Base-by-base conservation (phyloP, 2,113 vertebrate species). In the Cricetomys ansorgei region DNA sequence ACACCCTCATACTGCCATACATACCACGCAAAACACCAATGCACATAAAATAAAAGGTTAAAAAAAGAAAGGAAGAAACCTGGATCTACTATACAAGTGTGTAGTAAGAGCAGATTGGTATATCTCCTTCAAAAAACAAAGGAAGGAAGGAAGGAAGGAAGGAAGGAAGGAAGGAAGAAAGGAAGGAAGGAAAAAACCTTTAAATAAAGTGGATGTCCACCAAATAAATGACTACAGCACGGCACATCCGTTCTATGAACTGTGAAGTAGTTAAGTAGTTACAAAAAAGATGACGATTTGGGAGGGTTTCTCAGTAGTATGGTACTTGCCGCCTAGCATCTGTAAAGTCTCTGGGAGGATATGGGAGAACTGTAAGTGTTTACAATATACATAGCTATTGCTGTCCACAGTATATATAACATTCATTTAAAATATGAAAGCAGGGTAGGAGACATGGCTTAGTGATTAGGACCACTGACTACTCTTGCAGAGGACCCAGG, bases 121-220 rank as follows among this genome's bases (percentile, higher is more conserved):
- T 92, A 40, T 62, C 27, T 34, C 75, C 57, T 64, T n/a, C 31
- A 12, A 40, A 87, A 92, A 93, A n/a, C n/a, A 81, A 69, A 88
- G 5, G 2, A 19, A 21, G 57, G 57, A 17, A 19, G 57, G 57
- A 21, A 21, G n/a, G 73, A 69, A 88, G 5, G 2, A 19, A 21
- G 57, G 57, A 17, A 19, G 57, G 57, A 21, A 21, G 5, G 2
- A 19, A 21, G 57, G 57, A 17, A 19, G 57, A 81, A 69, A 88
- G 5, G 2, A 19, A 21, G 57, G 57, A 17, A 19, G 57, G 57
- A 21, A 21, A 59, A 5, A 59, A 16, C 19, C 23, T 93, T 94
- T 77, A 95, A 94, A 65, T 86, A 96, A 88, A 53, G 48, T 90
- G 53, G 87, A 80, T 73, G 11, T 83, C 23, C 9, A 91, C 72